Evolutionary conservation across 2,797 vertebrate genomes (phyloP), one percentile per base, ranked within the genome.

Genomic region (Phataginus tetradactyla): DNA sequence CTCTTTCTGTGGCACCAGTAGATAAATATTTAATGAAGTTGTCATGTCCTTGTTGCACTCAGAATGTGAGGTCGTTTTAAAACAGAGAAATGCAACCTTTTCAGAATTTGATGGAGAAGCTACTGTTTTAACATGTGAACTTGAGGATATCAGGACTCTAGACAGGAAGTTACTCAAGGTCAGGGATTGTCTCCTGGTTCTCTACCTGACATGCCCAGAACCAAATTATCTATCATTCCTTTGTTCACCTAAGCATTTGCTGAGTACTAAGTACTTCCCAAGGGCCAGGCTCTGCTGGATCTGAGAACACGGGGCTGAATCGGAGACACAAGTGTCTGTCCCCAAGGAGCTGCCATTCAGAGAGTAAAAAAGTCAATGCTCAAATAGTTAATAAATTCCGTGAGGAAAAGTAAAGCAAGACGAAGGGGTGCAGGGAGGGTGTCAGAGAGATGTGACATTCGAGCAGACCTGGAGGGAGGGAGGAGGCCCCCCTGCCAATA

Each of bases 11-110:
- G 94, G 92, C 77, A 92, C 64, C 5, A 29, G 55, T 93, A 91
- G 59, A 87, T 86, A 86, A 74, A 87, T 78, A 81, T 32, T 81
- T 63, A 81, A 85, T 8, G 51, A 93, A 75, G 93, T n/a, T 63
- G 9, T 68, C 4, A 5, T 81, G 87, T 92, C 64, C 64, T 87
- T 91, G n/a, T 79, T 90, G 37, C 14, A 34, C 53, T 69, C 79
- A 83, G 79, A 92, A 80, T 74, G 55, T 85, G 83, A 96, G 66
- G 61, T 91, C 64, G 53, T 88, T 81, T 89, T 84, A 87, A 69
- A 71, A 59, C 11, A 97, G 88, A 92, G 80, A 84, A 72, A 69
- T 20, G 61, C 39, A 74, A 4, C 23, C 79, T 45, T 71, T 61
- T 34, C 74, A 90, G 79, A 95, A 85, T 39, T 63, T 39, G 23